Base-by-base conservation (phyloP, 2,113 vertebrate species). In the Zapornia atra region DNA sequence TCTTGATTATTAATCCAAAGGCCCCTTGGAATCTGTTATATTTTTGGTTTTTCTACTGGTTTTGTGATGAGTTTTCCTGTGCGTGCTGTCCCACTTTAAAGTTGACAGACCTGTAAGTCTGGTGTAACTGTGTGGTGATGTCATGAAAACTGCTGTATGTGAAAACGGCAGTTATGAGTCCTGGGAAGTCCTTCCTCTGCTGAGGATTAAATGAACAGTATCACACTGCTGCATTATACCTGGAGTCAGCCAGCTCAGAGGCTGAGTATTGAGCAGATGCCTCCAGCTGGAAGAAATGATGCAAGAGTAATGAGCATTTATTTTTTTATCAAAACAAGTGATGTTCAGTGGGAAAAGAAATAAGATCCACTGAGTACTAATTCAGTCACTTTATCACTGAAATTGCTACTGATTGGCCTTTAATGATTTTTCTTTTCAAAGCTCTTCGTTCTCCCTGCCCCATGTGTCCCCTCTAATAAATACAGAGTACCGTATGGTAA, bases 321-420 rank as follows among this genome's bases (percentile, higher is more conserved):
- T 91, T 93, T 96, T 85, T 78, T 46, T 46, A 71, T 87, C 25
- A 68, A 76, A 93, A 75, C 29, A 71, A 90, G 34, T 79, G 34
- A 59, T 33, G 11, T 66, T 92, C 73, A 82, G 28, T 28, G 31
- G 28, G 40, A 50, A 66, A 87, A 87, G 5, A 75, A 68, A 26
- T 48, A 71, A 70, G 28, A 71, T 46, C 12, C 31, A 28, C 42
- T 50, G 82, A 63, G 82, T 87, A 40, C 44, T 63, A 75, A 92
- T 87, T 89, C 50, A 50, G 56, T 75, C 61, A 78, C 51, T 93
- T 73, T 65, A 40, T 75, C 78, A 59, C 19, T 36, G 36, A 78
- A 87, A 85, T 90, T 75, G 56, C 31, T 85, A 15, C 82, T 91
- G 64, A 63, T 53, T 73, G 42, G 61, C 36, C 75, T 96, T 66